phyloP scores from a whole-genome alignment of 2,113 vertebrate species.

The Varanus komodoensis region DNA sequence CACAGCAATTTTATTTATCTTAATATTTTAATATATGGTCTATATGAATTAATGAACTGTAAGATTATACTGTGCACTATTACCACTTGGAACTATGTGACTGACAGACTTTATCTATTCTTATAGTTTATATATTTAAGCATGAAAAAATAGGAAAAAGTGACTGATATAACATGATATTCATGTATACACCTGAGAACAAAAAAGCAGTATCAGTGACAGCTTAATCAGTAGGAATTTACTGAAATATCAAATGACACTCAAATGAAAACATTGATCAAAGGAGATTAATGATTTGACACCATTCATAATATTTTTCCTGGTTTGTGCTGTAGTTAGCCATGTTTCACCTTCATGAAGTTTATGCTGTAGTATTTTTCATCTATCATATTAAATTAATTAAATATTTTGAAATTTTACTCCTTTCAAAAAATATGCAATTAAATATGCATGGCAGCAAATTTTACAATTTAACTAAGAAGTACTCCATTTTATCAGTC shows the following conservation, averaged over 20 bases:
- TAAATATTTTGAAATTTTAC: not conserved
- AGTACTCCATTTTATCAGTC: too few relatives aligned
- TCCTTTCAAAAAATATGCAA: too few relatives aligned
- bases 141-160: constrained; percentile 28
- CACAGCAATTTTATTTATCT: too few relatives aligned
- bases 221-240: constrained; percentile 8
- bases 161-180: constrained; percentile 10
- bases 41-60: not conserved
- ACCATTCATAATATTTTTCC: not conserved
- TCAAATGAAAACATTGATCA: constrained; percentile 24
- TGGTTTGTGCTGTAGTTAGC: not conserved
- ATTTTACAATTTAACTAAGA: too few relatives aligned
- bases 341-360: not conserved
- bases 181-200: not conserved
- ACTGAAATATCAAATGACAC: constrained; percentile 35
- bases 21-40: too few relatives aligned
- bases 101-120: not conserved
- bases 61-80: not conserved
- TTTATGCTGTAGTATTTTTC: not conserved
- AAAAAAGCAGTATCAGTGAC: constrained; percentile 27
- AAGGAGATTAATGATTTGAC: constrained; percentile 17
- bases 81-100: not conserved
- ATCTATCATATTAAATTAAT: not conserved
- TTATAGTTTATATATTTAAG: not conserved
- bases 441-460: too few relatives aligned